These are phyloP conservation scores for Graptemys geographica DNA, from an alignment of 2,797 vertebrate species.

Conservation along the genomic window DNA sequence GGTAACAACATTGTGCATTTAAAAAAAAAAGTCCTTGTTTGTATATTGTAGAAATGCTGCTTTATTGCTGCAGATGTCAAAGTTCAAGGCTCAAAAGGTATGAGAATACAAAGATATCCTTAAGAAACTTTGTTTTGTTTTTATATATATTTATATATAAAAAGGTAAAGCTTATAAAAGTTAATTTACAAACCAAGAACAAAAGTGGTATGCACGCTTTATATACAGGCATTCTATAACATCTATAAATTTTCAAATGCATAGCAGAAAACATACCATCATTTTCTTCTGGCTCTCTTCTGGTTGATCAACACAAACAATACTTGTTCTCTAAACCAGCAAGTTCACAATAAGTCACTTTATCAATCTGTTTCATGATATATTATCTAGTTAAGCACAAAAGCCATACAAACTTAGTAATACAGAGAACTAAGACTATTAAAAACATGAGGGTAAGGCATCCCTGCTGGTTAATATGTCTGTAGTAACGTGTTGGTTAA, in stretches of 20 bases:
- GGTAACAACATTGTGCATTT: conserved; percentile 93
- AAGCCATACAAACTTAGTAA: conserved; percentile 81
- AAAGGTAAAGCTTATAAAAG: conserved; percentile 99
- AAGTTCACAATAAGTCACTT: conserved; percentile 51
- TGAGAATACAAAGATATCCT: conserved; percentile 98
- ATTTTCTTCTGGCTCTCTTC: conserved; percentile 78
- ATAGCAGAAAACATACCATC: conserved; percentile 96
- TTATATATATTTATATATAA: conserved; percentile 98
- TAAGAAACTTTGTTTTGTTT: conserved; percentile 92
- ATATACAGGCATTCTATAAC: conserved; percentile 96
- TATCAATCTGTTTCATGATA: conserved; percentile 76
- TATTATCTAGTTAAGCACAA: conserved; percentile 79
- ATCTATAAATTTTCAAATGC: conserved; percentile 91
- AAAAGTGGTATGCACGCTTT: conserved; percentile 98
- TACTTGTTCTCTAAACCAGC: conserved; percentile 63
- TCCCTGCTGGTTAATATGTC: conserved; percentile 98
- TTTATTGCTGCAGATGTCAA: conserved; percentile 98
- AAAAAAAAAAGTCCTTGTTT: conserved; percentile 95
- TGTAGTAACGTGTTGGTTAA: conserved; percentile 83
- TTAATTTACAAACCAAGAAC: conserved; percentile 99
- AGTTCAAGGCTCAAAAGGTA: conserved; percentile 99
- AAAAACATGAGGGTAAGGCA: conserved; percentile 97
- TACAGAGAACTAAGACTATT: conserved; percentile 80
- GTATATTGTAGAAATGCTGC: conserved; percentile 94
- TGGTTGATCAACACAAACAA: conserved; percentile 67